phyloP scores from a whole-genome alignment of 2,888 invertebrate species.

The Watsonalla cultraria region DNA sequence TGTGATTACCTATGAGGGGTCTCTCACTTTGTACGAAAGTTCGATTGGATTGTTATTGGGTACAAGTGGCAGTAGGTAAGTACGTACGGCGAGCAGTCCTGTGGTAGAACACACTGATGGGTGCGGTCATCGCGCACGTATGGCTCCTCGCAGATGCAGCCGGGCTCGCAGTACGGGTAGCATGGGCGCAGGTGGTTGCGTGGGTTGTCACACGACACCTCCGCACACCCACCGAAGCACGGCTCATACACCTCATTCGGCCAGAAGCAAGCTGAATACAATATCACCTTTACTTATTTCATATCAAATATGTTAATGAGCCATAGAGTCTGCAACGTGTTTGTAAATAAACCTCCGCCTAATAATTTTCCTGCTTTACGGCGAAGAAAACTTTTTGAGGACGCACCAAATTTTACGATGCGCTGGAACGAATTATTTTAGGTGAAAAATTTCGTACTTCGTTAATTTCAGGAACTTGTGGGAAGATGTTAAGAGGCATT shows the following conservation, averaged over 20 bases:
- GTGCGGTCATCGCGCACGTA: slow-evolving; percentile 69
- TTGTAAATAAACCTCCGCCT: not conserved
- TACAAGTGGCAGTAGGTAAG: not conserved
- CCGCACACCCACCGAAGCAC: slow-evolving; percentile 69
- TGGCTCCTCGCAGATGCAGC: slow-evolving; percentile 67
- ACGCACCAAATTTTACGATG: too few species aligned
- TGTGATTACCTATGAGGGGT: too few species aligned
- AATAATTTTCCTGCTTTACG: too few species aligned
- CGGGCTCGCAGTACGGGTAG: slow-evolving; percentile 73
- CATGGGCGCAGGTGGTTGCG: slow-evolving; percentile 68
- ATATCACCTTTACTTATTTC: not conserved
- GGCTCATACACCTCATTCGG: slow-evolving; percentile 66
- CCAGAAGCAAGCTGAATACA: slow-evolving; percentile 62
- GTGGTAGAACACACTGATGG: slow-evolving; percentile 66
- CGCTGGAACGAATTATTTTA: too few species aligned
- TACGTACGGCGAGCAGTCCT: slow-evolving; percentile 68
- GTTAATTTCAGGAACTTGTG: too few species aligned
- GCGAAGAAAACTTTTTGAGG: too few species aligned
- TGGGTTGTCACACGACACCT: slow-evolving; percentile 70
- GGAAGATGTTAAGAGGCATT: too few species aligned
- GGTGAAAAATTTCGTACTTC: too few species aligned
- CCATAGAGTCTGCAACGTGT: not conserved
- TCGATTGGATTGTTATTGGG: too few species aligned
- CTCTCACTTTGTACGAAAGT: too few species aligned
- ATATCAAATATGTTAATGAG: not conserved